A percentile compares a stretch with the other conserved stretches of the same genome.
Conservation (phyloP, 2,888 invertebrate genomes). For the Pseudeuparius sepicola region DNA sequence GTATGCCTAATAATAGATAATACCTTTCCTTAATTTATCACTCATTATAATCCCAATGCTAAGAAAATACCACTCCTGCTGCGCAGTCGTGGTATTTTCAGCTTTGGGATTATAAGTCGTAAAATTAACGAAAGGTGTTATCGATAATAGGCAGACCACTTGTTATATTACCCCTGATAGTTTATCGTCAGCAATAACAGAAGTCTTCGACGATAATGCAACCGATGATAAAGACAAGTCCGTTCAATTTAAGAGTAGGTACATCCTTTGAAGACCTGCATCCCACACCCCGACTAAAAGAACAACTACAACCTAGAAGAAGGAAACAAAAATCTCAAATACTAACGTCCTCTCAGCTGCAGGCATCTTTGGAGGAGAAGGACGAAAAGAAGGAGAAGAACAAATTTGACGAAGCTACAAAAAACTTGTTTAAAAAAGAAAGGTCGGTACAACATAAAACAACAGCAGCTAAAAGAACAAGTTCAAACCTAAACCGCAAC, state of each 20-base stretch:
- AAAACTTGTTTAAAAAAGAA: constrained; percentile 6
- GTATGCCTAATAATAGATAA: no score
- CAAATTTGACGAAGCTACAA: constrained; percentile 10
- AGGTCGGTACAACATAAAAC: constrained; percentile 8
- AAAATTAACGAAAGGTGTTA: no score
- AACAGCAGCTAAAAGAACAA: constrained; percentile 9
- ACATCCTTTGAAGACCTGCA: constrained; percentile 11
- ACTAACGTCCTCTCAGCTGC: constrained; percentile 12
- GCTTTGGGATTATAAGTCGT: no score
- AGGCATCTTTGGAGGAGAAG: constrained; percentile 13
- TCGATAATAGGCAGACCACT: no score
- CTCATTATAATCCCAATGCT: no score
- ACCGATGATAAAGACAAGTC: constrained; percentile 12
- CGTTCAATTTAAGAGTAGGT: constrained; percentile 8
- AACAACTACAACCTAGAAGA: constrained; percentile 8
- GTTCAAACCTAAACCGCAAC: constrained; percentile 6
- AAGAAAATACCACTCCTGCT: no score
- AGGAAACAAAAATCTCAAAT: constrained; percentile 12
- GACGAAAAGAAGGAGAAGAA: constrained; percentile 10
- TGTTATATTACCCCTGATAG: no score
- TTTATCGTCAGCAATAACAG: no score
- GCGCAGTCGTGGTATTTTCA: no score
- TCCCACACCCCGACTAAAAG: constrained; percentile 8
- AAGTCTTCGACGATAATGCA: constrained; percentile 11
- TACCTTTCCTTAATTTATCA: no score